These are phyloP conservation scores for Callopanchax toddi DNA, from an alignment of 2,113 vertebrate species.

Conservation along the genomic window DNA sequence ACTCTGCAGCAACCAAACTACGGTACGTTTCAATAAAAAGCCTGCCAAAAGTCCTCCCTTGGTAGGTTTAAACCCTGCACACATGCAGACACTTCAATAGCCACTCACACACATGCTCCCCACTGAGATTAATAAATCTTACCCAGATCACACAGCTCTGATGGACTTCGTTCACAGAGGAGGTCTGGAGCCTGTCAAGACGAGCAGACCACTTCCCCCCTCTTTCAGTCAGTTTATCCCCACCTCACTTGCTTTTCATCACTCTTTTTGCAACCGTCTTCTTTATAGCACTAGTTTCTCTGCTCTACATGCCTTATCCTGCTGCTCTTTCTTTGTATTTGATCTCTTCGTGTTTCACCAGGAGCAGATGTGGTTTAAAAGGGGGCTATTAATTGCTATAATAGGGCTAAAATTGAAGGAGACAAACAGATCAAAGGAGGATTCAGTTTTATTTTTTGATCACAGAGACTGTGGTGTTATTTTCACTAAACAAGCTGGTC, in stretches of 20 bases:
- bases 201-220: slow-evolving; percentile 18
- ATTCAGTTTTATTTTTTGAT: slow-evolving; percentile 34
- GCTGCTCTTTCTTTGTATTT: slow-evolving; percentile 25
- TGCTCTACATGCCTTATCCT: neutral
- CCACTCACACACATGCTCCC: slow-evolving; percentile 21
- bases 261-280: slow-evolving; percentile 7
- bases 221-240: slow-evolving; percentile 26
- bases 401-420: slow-evolving; percentile 33
- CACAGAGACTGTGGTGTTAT: slow-evolving; percentile 35
- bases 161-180: slow-evolving; percentile 53
- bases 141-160: slow-evolving; percentile 41
- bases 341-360: slow-evolving; percentile 48
- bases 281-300: slow-evolving; percentile 7
- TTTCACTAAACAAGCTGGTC: slow-evolving; percentile 30
- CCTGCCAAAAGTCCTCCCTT: slow-evolving; percentile 44
- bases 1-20: slow-evolving; percentile 33
- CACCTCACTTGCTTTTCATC: slow-evolving; percentile 24
- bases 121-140: slow-evolving; percentile 53
- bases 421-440: slow-evolving; percentile 39
- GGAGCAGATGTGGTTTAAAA: slow-evolving; percentile 18
- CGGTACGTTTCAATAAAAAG: slow-evolving; percentile 37
- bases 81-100: neutral
- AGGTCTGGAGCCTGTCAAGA: slow-evolving; percentile 41
- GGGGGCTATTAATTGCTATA: slow-evolving; percentile 51
- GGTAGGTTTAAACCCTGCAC: slow-evolving; percentile 38